Evolutionary conservation across 2,888 invertebrate genomes (phyloP).

Genomic region (Andrena minutula): DNA sequence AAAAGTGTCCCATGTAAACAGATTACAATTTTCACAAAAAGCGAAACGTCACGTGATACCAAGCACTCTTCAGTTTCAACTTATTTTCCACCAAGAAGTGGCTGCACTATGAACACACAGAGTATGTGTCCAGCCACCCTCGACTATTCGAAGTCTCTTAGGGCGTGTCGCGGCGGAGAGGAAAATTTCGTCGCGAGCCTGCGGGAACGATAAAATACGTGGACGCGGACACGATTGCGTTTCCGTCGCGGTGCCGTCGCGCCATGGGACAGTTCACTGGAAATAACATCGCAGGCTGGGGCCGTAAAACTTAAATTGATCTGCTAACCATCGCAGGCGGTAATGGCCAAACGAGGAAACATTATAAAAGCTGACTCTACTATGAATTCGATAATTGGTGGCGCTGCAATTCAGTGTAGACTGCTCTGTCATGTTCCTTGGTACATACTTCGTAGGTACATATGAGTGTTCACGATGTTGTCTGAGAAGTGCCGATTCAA

Average conservation of each 20-base stretch:
- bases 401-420: slow-evolving; percentile 10
- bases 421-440: too few species aligned
- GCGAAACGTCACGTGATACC: too few species aligned
- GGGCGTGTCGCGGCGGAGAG: slow-evolving; percentile 28
- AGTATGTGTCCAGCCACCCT: background rate
- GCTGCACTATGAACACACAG: too few species aligned
- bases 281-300: slow-evolving; percentile 19
- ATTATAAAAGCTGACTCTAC: slow-evolving; percentile 48
- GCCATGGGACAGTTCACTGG: slow-evolving; percentile 7
- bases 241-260: slow-evolving; percentile 18
- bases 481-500: too few species aligned
- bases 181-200: slow-evolving; percentile 44
- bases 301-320: slow-evolving; percentile 64
- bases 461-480: too few species aligned
- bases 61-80: background rate
- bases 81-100: background rate
- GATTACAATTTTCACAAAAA: too few species aligned
- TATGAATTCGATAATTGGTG: slow-evolving; percentile 60
- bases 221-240: slow-evolving; percentile 33
- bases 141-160: slow-evolving; percentile 20
- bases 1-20: too few species aligned
- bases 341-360: slow-evolving; percentile 59
- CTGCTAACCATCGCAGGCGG: slow-evolving; percentile 41
- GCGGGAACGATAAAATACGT: slow-evolving; percentile 54
- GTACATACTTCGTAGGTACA: too few species aligned